Evolutionary conservation across 1,140 invertebrate species (phyloP), one percentile per base, ranked within the genome.

Genomic region (Drosophila parabipectinata): DNA sequence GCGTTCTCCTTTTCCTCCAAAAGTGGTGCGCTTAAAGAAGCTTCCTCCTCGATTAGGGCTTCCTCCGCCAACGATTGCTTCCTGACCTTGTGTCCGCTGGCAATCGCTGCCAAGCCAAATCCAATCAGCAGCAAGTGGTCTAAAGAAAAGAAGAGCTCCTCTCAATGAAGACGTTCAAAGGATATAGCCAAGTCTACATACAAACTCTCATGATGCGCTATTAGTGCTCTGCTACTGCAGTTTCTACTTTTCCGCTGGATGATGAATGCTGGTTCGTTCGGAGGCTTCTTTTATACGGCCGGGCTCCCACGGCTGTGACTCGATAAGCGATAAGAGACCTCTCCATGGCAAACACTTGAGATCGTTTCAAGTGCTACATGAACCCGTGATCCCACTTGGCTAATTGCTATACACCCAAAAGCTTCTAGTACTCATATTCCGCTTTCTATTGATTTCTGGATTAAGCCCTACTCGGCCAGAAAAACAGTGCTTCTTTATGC

Each of bases 201-300:
- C 79, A 83, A 72, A 74, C 64, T 75, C 58, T 79, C 79, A 83
- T 72, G 51, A 50, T 71, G 52, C 64, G 15, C 41, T 24, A 7
- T 9, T 57, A 3, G 6, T 69, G 44, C n/a, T 69, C 26, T 48
- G 64, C 50, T 57, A 68, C 51, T 56, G 57, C 60, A 53, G 52
- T 55, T 63, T 56, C 28, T 51, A 55, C 68, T 72, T 72, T 50
- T 73, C 68, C 18, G 51, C 68, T 39, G 30, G 18, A 32, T 50
- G 39, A 18, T 21, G 58, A 54, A 39, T 47, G 30, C 0, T 44
- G 28, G n/a, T 10, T 37, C 4, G 15, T 30, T 15, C 58, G 2
- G 6, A 6, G 18, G 14, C 41, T 3, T 15, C 37, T 57, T 73
- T 56, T 73, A 73, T 74, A 73, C 14, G 39, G n/a, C 21, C 3